Conservation (phyloP, 2,888 invertebrate genomes). For the Amblyjoppa proteus region DNA sequence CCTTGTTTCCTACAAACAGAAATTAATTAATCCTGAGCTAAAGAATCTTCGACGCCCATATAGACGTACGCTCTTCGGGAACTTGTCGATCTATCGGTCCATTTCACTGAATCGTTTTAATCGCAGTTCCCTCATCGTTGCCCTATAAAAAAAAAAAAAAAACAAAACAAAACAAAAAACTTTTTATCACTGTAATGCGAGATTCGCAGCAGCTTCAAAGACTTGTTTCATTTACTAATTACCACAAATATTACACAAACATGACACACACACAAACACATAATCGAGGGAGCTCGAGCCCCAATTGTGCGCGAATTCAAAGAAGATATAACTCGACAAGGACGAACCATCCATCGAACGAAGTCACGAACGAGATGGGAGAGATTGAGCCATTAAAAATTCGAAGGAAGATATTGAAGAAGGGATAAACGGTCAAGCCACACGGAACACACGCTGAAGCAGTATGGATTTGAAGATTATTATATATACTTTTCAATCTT, state of each 20-base stretch:
- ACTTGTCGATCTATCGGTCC: conserved; percentile 27
- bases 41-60: neutral
- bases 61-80: conserved; percentile 12
- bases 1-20: conserved; percentile 30
- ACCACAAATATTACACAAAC: conserved; percentile 22
- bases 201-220: conserved; percentile 22
- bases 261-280: conserved; percentile 29
- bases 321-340: conserved; percentile 48
- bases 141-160: conserved; percentile 7
- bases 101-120: conserved; percentile 21
- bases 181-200: conserved; percentile 6
- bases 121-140: conserved; percentile 27
- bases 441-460: conserved; percentile 27
- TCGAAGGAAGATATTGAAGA: neutral
- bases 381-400: neutral
- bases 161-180: too few relatives aligned
- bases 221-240: conserved; percentile 9
- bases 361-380: conserved; percentile 30
- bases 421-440: neutral
- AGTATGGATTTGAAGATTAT: conserved; percentile 52
- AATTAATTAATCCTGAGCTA: conserved; percentile 5
- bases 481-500: conserved; percentile 31
- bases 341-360: conserved; percentile 62
- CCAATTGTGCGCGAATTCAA: conserved; percentile 45
- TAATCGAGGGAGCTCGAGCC: conserved; percentile 22